Conservation (phyloP, 1,140 invertebrate genomes). For the Daktulosphaira vitifoliae region DNA sequence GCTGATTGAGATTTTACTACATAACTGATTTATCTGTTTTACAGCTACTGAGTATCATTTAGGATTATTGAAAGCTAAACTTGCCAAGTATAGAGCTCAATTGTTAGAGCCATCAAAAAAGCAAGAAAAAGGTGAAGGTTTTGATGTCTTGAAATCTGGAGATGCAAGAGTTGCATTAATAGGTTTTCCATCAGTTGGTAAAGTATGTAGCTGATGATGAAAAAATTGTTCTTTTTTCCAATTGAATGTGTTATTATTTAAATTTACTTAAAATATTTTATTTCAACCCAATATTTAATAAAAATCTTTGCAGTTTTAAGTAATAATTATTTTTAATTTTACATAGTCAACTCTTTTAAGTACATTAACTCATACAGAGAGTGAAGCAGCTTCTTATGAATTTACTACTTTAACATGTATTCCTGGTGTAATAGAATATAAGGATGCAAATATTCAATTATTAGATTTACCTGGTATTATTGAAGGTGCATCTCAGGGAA, state of each 20-base stretch:
- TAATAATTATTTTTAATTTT: slow-evolving; percentile 25
- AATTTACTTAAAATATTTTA: too few relatives aligned
- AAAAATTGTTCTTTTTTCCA: not conserved
- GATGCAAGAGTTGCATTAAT: slow-evolving; percentile 98
- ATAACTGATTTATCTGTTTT: slow-evolving; percentile 38
- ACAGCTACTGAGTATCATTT: slow-evolving; percentile 99
- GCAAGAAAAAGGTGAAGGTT: slow-evolving; percentile 96
- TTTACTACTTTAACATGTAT: slow-evolving; percentile 99
- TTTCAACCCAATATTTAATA: too few relatives aligned
- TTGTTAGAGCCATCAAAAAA: slow-evolving; percentile 91
- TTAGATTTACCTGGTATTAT: slow-evolving; percentile 96
- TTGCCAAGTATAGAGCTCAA: slow-evolving; percentile 95
- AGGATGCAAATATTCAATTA: slow-evolving; percentile 96
- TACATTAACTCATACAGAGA: slow-evolving; percentile 88
- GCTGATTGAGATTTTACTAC: too few relatives aligned
- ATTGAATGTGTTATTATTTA: not conserved
- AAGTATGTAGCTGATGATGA: slow-evolving; percentile 48
- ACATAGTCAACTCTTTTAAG: slow-evolving; percentile 81
- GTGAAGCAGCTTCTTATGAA: slow-evolving; percentile 94
- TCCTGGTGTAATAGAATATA: slow-evolving; percentile 96
- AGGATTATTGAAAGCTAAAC: slow-evolving; percentile 94
- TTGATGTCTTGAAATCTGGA: slow-evolving; percentile 98
- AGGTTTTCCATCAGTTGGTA: slow-evolving; percentile 93
- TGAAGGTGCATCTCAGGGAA: slow-evolving; percentile 84
- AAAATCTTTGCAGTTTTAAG: slow-evolving; percentile 1